Evolutionary conservation across 1,140 invertebrate genomes (phyloP).

Genomic region (Dreissena polymorpha): DNA sequence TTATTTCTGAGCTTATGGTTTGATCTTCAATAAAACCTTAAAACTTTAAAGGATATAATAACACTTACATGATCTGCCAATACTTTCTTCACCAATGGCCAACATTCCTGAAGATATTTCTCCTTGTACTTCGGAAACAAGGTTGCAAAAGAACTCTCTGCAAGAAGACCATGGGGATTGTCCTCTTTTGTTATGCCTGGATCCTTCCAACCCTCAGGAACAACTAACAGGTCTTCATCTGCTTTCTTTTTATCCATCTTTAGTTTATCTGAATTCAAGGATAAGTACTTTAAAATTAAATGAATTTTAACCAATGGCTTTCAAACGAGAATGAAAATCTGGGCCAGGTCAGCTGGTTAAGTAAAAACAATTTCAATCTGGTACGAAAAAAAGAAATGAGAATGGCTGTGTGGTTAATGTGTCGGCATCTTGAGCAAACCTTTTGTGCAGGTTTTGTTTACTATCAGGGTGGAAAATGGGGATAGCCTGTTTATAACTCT

Average conservation of each 20-base stretch:
- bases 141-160: constrained; percentile 90
- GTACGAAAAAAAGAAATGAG: background rate
- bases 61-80: constrained; percentile 81
- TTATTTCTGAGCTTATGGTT: too few relatives aligned
- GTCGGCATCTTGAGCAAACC: too few relatives aligned
- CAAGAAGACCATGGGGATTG: constrained; percentile 91
- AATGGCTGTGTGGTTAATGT: background rate
- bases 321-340: background rate
- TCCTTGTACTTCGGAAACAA: constrained; percentile 96
- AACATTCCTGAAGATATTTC: constrained; percentile 97
- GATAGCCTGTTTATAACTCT: too few relatives aligned
- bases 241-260: constrained; percentile 4
- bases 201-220: constrained; percentile 86
- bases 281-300: background rate
- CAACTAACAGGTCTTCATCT: constrained; percentile 71
- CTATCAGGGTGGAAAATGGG: too few relatives aligned
- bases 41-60: background rate
- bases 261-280: background rate
- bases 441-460: too few relatives aligned
- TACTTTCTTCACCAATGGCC: constrained; percentile 95
- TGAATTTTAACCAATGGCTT: background rate
- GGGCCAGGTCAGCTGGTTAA: background rate
- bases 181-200: constrained; percentile 94
- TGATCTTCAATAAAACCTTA: too few relatives aligned
- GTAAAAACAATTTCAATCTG: background rate